Evolutionary conservation across 2,888 invertebrate species (phyloP).

Genomic region (Ophion obscuratus): DNA sequence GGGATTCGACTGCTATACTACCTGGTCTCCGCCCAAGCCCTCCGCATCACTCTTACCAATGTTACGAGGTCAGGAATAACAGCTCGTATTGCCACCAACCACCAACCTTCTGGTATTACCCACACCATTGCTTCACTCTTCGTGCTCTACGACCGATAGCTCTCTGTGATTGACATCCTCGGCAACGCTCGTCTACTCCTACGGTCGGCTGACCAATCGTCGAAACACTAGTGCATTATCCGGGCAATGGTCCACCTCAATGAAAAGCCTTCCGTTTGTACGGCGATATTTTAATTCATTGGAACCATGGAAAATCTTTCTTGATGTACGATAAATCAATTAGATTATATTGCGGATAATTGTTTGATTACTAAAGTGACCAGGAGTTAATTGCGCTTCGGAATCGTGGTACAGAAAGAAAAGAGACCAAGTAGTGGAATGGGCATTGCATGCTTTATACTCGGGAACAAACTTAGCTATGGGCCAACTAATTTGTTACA

Average conservation of each 20-base stretch:
- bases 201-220: constrained; percentile 30
- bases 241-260: constrained; percentile 3
- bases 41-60: constrained; percentile 2
- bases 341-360: too few relatives aligned
- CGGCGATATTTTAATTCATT: background rate
- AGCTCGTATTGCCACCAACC: constrained; percentile 40
- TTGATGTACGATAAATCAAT: too few relatives aligned
- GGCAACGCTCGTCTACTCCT: background rate
- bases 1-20: constrained; percentile 60
- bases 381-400: too few relatives aligned
- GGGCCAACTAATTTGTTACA: too few relatives aligned
- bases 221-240: background rate
- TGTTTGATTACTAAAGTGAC: too few relatives aligned
- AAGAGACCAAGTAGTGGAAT: too few relatives aligned
- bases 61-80: constrained; percentile 43
- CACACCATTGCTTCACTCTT: constrained; percentile 27
- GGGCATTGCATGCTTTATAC: too few relatives aligned
- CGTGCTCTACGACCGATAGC: constrained; percentile 6
- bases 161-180: constrained; percentile 44
- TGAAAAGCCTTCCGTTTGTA: background rate
- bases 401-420: too few relatives aligned
- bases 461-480: too few relatives aligned
- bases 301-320: too few relatives aligned
- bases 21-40: constrained; percentile 41
- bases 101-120: constrained; percentile 39